Evolutionary conservation across 1,140 invertebrate genomes (phyloP), one percentile per base, ranked within the genome.

Genomic region (Drosophila ironensis): DNA sequence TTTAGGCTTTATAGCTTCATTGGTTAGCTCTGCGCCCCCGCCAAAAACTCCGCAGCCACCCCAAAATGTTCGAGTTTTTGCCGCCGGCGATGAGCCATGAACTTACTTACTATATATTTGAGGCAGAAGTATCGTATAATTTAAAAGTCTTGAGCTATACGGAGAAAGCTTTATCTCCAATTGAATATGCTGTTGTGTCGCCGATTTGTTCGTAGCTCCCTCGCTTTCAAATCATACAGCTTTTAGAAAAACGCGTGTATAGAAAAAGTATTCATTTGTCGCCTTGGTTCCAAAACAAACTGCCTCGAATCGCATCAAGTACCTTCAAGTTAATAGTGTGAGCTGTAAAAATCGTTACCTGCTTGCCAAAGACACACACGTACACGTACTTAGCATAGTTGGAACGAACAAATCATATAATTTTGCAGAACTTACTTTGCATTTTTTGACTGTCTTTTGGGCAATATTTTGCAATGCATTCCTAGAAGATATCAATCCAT

Each of bases 341-440:
- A 89, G 88, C 88, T 89, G 88, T 89, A 89, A 89, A 76, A 82
- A 81, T 44, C 35, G 88, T 89, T 89, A 89, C 88, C 88, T 89
- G 88, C 88, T 89, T 89, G 82, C 80, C 80, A 81, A 78, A 74
- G 59, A 81, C 50, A 56, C 40, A n/a, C 35, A 63, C 41, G 14
- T 50, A 72, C 37, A 72, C 56, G n/a, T n/a, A n/a, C n/a, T n/a
- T 72, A 82, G 78, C 72, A 38, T 57, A 77, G 17, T 63, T 78
- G 30, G 27, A 64, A 68, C 37, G 35, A 25, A 22, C 37, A 59
- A 54, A 22, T 38, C 47, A 24, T 14, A 37, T 37, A 8, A 37
- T 16, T 37, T 35, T 16, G 7, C 14, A 37, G 8, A 17, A 22
- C 2, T 22, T 22, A 22, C 20, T 22, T 2, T 5, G 5, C 20